Base-by-base conservation (phyloP, 92 coral and sea anemone genomes). In the Epizoanthus stellaris region DNA sequence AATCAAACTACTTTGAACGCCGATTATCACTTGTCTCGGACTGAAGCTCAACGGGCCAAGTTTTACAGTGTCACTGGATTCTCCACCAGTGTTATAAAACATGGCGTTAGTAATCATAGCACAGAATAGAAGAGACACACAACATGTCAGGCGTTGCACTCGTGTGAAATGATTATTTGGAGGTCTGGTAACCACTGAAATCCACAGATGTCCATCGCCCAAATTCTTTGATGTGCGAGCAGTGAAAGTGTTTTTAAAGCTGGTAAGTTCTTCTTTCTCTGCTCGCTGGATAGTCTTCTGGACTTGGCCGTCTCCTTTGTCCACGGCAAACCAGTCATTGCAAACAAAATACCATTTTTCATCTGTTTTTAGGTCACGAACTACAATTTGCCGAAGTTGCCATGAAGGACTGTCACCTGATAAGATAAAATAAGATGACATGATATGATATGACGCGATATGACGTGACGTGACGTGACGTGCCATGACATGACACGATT, bases 301-400 rank as follows among this genome's bases (percentile, higher is more conserved):
- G 36, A 95, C 89, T 21, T 19, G 69, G 1, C 98, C 97, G 15
- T 93, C 97, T 23, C 90, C 95, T 56, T 88, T 91, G 62, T 93
- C 98, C 47, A 95, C 92, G 16, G 97, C 98, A 63, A 95, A 45
- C 97, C 97, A 95, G 59, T 89, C 91, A 68, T 92, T 93, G 70
- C 92, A 88, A 40, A 95, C 75, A 77, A 93, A 95, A 80, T 81
- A 90, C 82, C 82, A 89, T 63, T 89, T 90, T 57, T 88, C 80
- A 75, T 87, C 87, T 13, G 98, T 89, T 16, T 91, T 77, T 5
- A 92, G 71, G 75, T 94, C 93, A 36, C 91, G 92, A 23, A 94
- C 65, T 4, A 88, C 89, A 9, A 95, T 87, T 71, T 93, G 94
- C 8, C 89, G 80, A 17, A 93, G 77, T 70, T 82, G 85, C 95